These are phyloP conservation scores for Psilanteris sp. DNA, from an alignment of 1,140 invertebrate species.

Conservation along the genomic window DNA sequence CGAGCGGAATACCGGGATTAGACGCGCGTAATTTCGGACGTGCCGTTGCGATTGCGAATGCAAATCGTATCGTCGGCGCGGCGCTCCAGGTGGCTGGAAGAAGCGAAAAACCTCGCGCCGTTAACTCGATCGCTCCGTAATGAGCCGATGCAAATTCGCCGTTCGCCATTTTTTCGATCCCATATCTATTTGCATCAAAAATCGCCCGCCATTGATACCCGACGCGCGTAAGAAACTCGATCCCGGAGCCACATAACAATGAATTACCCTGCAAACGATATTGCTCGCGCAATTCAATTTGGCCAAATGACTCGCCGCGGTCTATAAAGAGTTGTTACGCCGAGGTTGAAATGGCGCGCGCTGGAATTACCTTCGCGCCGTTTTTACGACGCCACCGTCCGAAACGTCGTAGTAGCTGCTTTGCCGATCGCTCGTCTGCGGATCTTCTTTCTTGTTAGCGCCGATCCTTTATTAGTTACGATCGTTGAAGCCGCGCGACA, in stretches of 20 bases:
- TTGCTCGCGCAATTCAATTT: constrained; percentile 40
- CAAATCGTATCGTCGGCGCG: constrained; percentile 23
- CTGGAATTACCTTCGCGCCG: constrained; percentile 24
- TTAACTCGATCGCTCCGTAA: constrained; percentile 48
- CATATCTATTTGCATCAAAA: constrained; percentile 40
- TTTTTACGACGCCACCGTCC: constrained; percentile 23
- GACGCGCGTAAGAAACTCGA: constrained; percentile 10
- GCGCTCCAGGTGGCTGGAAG: constrained; percentile 44
- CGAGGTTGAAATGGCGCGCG: not conserved
- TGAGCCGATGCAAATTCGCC: constrained; percentile 30
- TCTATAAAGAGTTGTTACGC: not conserved
- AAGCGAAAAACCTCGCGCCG: constrained; percentile 27
- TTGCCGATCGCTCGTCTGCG: constrained; percentile 5
- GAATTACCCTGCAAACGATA: constrained; percentile 34
- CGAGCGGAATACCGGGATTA: constrained; percentile 28
- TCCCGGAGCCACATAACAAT: constrained; percentile 7
- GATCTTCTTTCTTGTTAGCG: constrained; percentile 58
- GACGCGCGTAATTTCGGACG: constrained; percentile 26
- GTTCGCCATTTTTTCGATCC: constrained; percentile 20
- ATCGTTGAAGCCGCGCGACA: no score
- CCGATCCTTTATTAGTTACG: no score
- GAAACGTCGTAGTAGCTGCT: constrained; percentile 17
- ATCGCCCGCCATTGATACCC: constrained; percentile 27
- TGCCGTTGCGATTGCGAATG: constrained; percentile 27
- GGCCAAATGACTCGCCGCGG: constrained; percentile 29